Evolutionary conservation across 2,888 invertebrate genomes (phyloP).

Genomic region (Drosophila barbarae): DNA sequence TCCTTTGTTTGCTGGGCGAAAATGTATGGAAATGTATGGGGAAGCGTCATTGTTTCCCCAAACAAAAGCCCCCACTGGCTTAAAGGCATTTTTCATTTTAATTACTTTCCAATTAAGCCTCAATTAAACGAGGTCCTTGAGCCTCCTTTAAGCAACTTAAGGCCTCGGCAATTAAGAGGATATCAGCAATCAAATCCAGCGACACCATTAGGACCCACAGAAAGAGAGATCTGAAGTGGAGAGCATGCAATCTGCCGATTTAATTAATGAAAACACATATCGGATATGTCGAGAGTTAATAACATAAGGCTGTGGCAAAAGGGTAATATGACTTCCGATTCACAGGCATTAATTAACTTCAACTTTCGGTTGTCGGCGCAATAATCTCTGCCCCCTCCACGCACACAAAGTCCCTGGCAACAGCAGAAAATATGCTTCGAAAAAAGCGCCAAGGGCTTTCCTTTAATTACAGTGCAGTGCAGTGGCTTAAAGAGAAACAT

Average conservation of each 20-base stretch:
- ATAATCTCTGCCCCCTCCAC: constrained; percentile 2
- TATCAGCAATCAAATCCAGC: constrained; percentile 21
- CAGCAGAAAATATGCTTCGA: constrained; percentile 32
- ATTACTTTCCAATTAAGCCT: constrained; percentile 67
- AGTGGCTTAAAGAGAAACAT: constrained; percentile 41
- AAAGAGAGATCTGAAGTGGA: constrained; percentile 16
- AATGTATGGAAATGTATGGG: background rate
- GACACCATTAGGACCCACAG: constrained; percentile 12
- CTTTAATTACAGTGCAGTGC: constrained; percentile 57
- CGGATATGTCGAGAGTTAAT: constrained; percentile 10
- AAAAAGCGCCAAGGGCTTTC: constrained; percentile 36
- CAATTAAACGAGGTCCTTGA: constrained; percentile 56
- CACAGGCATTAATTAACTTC: constrained; percentile 23
- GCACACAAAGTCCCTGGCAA: constrained; percentile 10
- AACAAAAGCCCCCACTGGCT: constrained; percentile 40
- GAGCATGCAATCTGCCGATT: constrained; percentile 17
- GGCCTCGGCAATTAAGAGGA: constrained; percentile 3
- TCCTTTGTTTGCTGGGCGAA: constrained; percentile 12
- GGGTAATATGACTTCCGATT: constrained; percentile 23
- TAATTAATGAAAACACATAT: constrained; percentile 31
- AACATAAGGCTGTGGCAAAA: constrained; percentile 11
- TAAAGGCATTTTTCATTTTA: constrained; percentile 63
- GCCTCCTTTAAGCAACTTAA: constrained; percentile 8
- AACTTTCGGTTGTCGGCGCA: constrained; percentile 13
- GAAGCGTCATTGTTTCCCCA: constrained; percentile 7